Percentiles rank a stretch among this genome's conserved stretches.
Evolutionary conservation across 2,113 vertebrate genomes (phyloP).

Genomic region (Cichladusa arquata): DNA sequence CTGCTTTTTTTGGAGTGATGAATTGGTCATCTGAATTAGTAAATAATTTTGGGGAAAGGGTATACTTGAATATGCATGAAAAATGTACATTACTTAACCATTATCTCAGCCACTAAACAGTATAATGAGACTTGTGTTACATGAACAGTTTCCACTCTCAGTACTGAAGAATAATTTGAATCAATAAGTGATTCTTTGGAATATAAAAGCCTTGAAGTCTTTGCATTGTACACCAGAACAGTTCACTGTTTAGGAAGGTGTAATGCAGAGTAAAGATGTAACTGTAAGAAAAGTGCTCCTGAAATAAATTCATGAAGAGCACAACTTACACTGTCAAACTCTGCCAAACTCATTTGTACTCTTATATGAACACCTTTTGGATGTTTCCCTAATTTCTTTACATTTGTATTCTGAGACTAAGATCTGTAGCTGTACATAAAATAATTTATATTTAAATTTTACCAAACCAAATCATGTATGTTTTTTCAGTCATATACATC

Average conservation of each 20-base stretch:
- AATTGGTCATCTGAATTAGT: not conserved
- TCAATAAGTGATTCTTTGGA: not conserved
- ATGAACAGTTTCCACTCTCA: not conserved
- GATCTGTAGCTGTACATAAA: not conserved
- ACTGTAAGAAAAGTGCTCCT: not conserved
- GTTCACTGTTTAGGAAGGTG: not conserved
- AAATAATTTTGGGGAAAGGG: not conserved
- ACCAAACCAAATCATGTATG: not conserved
- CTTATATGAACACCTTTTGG: not conserved
- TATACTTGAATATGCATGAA: not conserved
- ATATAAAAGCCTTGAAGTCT: not conserved
- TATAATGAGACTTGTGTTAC: not conserved
- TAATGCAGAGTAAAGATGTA: not conserved
- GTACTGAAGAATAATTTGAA: not conserved
- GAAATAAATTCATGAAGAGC: not conserved
- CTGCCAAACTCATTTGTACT: not conserved
- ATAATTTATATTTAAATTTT: not conserved
- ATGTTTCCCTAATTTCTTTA: not conserved
- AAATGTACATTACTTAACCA: not conserved
- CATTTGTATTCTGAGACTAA: not conserved
- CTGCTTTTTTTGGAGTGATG: not conserved
- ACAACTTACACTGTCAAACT: not conserved
- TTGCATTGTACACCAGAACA: not conserved
- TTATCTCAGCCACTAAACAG: not conserved
- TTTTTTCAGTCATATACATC: fast-evolving